Conservation (phyloP, 2,888 invertebrate genomes). For the Tethea ocularis region DNA sequence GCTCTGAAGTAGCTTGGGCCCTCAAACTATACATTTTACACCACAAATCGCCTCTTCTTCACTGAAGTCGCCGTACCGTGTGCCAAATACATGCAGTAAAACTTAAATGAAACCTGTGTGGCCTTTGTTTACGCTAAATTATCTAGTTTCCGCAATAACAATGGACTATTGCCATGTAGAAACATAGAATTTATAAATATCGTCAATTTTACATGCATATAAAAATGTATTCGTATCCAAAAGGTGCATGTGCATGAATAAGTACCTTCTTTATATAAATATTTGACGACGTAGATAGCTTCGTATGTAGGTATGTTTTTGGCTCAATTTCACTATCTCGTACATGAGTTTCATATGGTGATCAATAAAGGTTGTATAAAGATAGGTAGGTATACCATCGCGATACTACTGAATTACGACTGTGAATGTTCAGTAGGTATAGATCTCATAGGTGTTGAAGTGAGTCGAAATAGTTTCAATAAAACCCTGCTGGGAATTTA, state of each 20-base stretch:
- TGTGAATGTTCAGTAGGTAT: no score
- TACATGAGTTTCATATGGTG: no score
- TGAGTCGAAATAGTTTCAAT: no score
- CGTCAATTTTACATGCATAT: not conserved
- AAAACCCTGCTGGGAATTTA: no score
- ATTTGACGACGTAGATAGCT: not conserved
- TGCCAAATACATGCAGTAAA: slow-evolving; percentile 55
- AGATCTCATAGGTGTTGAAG: no score
- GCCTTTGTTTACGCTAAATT: slow-evolving; percentile 51
- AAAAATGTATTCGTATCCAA: not conserved
- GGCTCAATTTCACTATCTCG: no score
- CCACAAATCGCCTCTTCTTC: slow-evolving; percentile 57
- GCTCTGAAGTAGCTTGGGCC: slow-evolving; percentile 31
- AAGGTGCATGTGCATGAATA: not conserved
- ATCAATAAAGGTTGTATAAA: no score
- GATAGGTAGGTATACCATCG: no score
- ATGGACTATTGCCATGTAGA: slow-evolving; percentile 45
- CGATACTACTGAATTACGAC: no score
- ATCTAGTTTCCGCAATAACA: slow-evolving; percentile 45
- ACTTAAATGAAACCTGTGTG: slow-evolving; percentile 55
- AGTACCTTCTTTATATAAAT: not conserved
- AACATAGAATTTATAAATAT: not conserved
- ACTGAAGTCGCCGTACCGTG: slow-evolving; percentile 35
- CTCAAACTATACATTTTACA: slow-evolving; percentile 45
- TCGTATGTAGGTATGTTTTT: no score